Base-by-base conservation (phyloP, 1,140 invertebrate genomes). In the Drosophila trapezifrons region DNA sequence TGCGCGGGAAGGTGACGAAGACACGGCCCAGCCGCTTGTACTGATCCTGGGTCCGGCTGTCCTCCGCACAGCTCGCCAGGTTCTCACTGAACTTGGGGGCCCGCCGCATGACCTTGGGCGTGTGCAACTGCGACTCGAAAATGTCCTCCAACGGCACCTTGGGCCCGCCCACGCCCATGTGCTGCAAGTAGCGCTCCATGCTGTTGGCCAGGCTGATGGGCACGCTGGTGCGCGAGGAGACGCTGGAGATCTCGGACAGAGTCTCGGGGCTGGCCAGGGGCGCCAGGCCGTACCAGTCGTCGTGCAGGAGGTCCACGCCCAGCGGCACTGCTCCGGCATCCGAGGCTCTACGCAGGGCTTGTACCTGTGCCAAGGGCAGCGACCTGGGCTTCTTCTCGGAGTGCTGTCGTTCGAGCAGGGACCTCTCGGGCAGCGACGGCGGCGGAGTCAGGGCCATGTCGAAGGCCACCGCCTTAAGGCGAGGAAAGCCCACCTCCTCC, bases 231-330 rank as follows among this genome's bases (percentile, higher is more conserved):
- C 93, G 90, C 9, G 94, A 94, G 63, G 93, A 93, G 32, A 94
- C 95, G 76, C 94, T 95, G 0, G 96, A 97, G 6, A 96, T 94
- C 91, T 97, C 96, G 0, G 96, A 97, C 3, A 97, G 90, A 2
- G 96, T 97, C 91, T 98, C 97, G 2, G 97, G 97, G 27, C 96
- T 96, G 2, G 97, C 97, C 20, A 98, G 87, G 0, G 97, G 97
- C 0, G 97, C 97, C 20, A 95, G 92, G 3, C 94, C 94, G 76
- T 94, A 94, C 93, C 95, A 95, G 77, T 95, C 95, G 56, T 95
- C 94, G 70, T 94, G 93, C 20, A 94, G 92, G 7, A 94, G 78
- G 72, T 94, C 94, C 4, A 94, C 80, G 45, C 91, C 72, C 22
- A 77, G 78, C 70, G 82, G 77, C 72, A 94, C 93, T 1, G 93